Evolutionary conservation across 2,888 invertebrate genomes (phyloP).

Genomic region (Orgyia antiqua): DNA sequence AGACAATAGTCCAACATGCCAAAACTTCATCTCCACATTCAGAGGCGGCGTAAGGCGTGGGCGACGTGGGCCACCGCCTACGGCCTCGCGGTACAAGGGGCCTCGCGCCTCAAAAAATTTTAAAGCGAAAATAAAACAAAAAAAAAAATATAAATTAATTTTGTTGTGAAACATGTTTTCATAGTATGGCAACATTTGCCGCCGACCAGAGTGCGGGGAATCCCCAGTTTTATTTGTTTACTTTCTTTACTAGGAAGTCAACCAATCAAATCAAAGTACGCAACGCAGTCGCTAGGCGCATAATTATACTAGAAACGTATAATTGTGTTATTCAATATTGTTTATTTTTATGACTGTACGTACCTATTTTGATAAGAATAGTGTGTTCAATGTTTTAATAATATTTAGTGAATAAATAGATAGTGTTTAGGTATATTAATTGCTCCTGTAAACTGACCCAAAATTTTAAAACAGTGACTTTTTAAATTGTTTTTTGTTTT

Average conservation of each 20-base stretch:
- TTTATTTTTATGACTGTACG: slow-evolving; percentile 1
- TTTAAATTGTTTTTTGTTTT: slow-evolving; percentile 3
- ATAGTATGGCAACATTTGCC: slow-evolving; percentile 1
- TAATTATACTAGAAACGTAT: not conserved
- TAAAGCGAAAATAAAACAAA: not conserved
- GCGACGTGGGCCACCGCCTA: not conserved
- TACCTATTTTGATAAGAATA: slow-evolving; percentile 1
- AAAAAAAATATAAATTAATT: slow-evolving; percentile 1
- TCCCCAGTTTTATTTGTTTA: slow-evolving; percentile 1
- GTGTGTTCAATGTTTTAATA: slow-evolving; percentile 1
- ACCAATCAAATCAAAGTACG: slow-evolving; percentile 1
- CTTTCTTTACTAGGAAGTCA: not conserved
- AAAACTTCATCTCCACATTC: not conserved
- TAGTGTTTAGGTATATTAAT: slow-evolving; percentile 2
- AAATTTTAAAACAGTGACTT: slow-evolving; percentile 3
- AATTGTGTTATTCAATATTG: slow-evolving; percentile 1
- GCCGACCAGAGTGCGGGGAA: slow-evolving; percentile 1
- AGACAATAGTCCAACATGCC: too few relatives aligned
- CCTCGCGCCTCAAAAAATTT: not conserved
- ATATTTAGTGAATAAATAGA: slow-evolving; percentile 1
- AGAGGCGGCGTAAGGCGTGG: not conserved
- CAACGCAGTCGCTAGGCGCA: too few relatives aligned
- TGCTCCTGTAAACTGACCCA: slow-evolving; percentile 5
- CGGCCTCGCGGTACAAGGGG: not conserved
- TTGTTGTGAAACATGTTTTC: slow-evolving; percentile 1